Percentiles rank a stretch among this genome's conserved stretches.
Evolutionary conservation across 2,888 invertebrate species (phyloP).

Genomic region (Chironomus tentans): DNA sequence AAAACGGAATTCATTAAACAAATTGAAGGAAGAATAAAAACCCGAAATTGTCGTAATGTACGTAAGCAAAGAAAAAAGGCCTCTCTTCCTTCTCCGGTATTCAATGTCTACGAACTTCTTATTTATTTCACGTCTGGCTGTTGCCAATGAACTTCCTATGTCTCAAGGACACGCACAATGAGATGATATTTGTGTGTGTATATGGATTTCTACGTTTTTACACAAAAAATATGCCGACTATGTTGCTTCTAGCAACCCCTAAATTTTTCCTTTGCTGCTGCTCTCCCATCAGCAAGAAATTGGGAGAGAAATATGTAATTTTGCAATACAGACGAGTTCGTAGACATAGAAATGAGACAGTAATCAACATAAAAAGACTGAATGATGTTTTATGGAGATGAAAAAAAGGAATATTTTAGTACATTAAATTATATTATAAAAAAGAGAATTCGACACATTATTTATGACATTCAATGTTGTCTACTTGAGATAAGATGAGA

Average conservation of each 20-base stretch:
- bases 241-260: neutral
- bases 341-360: neutral
- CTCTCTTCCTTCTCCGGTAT: neutral
- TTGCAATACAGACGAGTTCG: neutral
- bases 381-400: neutral
- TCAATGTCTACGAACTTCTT: neutral
- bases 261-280: neutral
- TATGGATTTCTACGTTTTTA: neutral
- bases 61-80: too few species aligned
- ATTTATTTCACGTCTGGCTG: neutral
- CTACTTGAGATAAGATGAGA: neutral
- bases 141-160: slow-evolving; percentile 27
- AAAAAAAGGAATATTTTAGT: neutral
- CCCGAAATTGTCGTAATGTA: too few species aligned
- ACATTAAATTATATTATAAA: too few species aligned
- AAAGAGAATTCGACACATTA: neutral
- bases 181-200: slow-evolving; percentile 2
- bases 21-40: too few species aligned
- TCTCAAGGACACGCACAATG: slow-evolving; percentile 27
- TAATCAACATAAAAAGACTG: neutral
- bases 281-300: neutral
- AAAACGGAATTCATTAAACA: too few species aligned
- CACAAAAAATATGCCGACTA: neutral
- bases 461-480: neutral
- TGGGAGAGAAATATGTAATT: neutral